Base-by-base conservation (phyloP, 2,888 invertebrate genomes). In the Anaspis maculata region DNA sequence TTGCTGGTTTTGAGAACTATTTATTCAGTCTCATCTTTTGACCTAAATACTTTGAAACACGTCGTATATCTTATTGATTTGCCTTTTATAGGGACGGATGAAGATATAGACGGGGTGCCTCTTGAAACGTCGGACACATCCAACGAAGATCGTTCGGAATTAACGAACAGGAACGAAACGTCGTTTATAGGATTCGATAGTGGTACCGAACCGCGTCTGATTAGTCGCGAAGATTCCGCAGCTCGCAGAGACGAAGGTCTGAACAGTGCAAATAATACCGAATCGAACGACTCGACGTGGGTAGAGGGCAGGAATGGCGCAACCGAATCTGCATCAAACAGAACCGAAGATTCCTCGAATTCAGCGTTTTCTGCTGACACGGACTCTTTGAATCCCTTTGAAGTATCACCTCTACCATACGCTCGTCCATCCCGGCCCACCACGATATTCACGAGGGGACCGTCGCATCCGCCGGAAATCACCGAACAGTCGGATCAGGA, bases 71-170 rank as follows among this genome's bases (percentile, higher is more conserved):
- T 19, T 25, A 9, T 19, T 39, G 34, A n/a, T n/a, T n/a, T n/a
- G n/a, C n/a, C n/a, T n/a, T n/a, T n/a, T n/a, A n/a, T n/a, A n/a
- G n/a, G 38, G 23, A 31, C 39, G 30, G 45, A 52, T 26, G 44
- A 51, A 40, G 46, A 51, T 26, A 44, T 48, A 14, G 49, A 51
- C 37, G 51, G 49, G 3, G 38, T 51, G 27, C 50, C 50, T 15
- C 25, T 49, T 3, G 38, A 41, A 27, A 36, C 40, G 10, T 32
- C 45, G 16, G 42, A 46, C 28, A 30, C 31, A n/a, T 35, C 45
- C 13, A 37, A 34, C 12, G 41, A 41, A 13, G 40, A 37, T 13
- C 28, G 32, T 7, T 32, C 36, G 10, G 35, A 36, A 10, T 13
- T 21, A 4, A 32, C 22, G 11, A 27, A 30, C 9, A 30, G 23